A percentile compares a stretch with the other conserved stretches of the same genome.
phyloP scores from a whole-genome alignment of 2,888 invertebrate species.

The Terebella lapidaria region DNA sequence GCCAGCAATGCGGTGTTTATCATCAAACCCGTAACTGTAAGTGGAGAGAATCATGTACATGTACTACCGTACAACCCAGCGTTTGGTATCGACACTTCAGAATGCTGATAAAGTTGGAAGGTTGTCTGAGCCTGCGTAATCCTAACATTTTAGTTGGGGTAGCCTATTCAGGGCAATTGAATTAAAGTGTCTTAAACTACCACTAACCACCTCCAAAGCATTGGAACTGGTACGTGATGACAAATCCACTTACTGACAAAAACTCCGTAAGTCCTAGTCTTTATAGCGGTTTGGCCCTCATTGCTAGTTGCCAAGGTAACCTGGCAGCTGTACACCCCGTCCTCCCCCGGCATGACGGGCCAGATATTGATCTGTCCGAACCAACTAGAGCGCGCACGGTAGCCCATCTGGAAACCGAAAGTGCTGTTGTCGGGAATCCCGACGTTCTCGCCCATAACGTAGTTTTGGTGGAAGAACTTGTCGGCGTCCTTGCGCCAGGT shows the following conservation, averaged over 20 bases:
- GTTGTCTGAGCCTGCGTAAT: no score
- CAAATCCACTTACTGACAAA: constrained; percentile 16
- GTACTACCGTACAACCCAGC: no score
- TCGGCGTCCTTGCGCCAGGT: constrained; percentile 12
- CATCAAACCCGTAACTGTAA: not conserved
- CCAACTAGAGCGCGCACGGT: constrained; percentile 8
- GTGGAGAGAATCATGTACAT: not conserved
- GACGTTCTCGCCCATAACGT: constrained; percentile 2
- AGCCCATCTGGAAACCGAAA: constrained; percentile 4
- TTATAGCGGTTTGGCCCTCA: constrained; percentile 2
- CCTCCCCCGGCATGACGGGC: constrained; percentile 14
- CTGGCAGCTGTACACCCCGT: constrained; percentile 13
- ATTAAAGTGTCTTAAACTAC: no score
- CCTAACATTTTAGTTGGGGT: no score
- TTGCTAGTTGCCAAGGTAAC: not conserved
- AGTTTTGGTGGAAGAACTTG: constrained; percentile 12
- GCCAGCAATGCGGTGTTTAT: not conserved
- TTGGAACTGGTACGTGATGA: no score
- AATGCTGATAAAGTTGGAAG: no score
- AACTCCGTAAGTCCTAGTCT: constrained; percentile 4
- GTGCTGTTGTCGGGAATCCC: constrained; percentile 11
- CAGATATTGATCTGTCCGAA: constrained; percentile 16
- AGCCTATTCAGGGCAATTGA: no score
- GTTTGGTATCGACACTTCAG: no score
- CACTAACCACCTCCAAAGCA: no score